phyloP scores from a whole-genome alignment of 2,113 vertebrate species.

The Gulo gulo region DNA sequence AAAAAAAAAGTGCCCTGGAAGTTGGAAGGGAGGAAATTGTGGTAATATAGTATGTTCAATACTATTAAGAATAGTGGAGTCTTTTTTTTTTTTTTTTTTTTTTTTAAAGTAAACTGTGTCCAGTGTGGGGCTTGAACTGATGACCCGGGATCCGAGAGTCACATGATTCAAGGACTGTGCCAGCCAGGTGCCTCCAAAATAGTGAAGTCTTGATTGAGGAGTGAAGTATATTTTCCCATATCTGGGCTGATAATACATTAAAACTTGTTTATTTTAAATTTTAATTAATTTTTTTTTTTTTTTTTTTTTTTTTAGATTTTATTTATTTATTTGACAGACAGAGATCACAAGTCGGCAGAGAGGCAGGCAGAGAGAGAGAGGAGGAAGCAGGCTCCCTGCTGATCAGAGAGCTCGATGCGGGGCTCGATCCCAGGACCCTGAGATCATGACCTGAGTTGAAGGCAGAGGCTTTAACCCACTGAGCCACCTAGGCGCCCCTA shows the following conservation, averaged over 20 bases:
- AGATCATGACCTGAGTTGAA: too few relatives aligned
- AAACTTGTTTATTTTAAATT: background rate
- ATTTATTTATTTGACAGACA: too few relatives aligned
- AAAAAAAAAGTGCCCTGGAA: background rate
- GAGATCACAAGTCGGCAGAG: too few relatives aligned
- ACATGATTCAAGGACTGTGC: background rate
- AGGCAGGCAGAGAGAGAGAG: too few relatives aligned
- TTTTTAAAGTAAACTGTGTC: background rate
- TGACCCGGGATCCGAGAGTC: background rate
- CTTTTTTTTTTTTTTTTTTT: background rate
- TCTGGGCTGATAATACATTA: background rate
- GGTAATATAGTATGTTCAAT: background rate
- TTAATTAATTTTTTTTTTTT: too few relatives aligned
- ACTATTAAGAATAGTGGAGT: background rate
- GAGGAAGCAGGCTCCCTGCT: too few relatives aligned
- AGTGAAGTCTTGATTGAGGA: background rate
- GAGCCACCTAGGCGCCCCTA: too few relatives aligned
- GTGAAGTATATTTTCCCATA: background rate
- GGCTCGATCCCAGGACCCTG: too few relatives aligned
- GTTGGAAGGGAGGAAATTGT: background rate
- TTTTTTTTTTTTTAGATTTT: too few relatives aligned
- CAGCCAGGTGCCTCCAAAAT: background rate
- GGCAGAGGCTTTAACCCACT: too few relatives aligned
- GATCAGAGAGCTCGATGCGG: too few relatives aligned
- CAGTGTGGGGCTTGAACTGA: background rate